Percentiles rank a stretch among this genome's conserved stretches.
Conservation (phyloP, 1,140 invertebrate species). For the Sogatella furcifera region DNA sequence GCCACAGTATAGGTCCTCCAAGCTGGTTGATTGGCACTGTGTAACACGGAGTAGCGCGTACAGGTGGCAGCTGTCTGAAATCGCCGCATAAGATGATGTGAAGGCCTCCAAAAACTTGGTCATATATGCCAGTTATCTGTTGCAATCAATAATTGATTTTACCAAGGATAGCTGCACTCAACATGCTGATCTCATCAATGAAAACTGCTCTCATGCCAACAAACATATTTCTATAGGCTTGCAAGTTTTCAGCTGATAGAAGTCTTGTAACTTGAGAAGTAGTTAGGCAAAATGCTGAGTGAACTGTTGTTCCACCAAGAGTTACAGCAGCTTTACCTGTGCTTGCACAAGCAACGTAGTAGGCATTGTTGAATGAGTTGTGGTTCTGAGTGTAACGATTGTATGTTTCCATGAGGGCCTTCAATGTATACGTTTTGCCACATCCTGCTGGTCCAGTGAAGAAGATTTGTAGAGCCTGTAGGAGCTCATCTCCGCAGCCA, state of each 20-base stretch:
- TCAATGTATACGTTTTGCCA: constrained; percentile 26
- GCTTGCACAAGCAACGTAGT: constrained; percentile 9
- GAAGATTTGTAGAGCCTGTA: constrained; percentile 27
- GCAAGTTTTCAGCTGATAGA: constrained; percentile 5
- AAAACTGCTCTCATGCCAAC: constrained; percentile 4
- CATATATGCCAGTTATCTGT: constrained; percentile 9
- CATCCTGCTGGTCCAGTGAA: constrained; percentile 27
- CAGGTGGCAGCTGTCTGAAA: constrained; percentile 8
- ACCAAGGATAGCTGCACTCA: constrained; percentile 3
- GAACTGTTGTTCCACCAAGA: constrained; percentile 12
- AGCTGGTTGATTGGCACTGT: constrained; percentile 3
- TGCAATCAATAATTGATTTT: constrained; percentile 10
- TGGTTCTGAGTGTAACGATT: not conserved
- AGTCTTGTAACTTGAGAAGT: not conserved
- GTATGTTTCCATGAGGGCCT: constrained; percentile 24
- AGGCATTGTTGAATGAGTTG: constrained; percentile 2
- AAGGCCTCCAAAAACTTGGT: constrained; percentile 10
- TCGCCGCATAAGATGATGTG: constrained; percentile 10
- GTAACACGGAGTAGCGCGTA: constrained; percentile 6
- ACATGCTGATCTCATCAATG: constrained; percentile 13
- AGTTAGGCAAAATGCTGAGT: constrained; percentile 13
- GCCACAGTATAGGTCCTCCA: constrained; percentile 4
- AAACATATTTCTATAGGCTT: constrained; percentile 6
- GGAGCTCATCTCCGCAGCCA: not conserved
- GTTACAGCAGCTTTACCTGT: constrained; percentile 6